phyloP scores from a whole-genome alignment of 2,113 vertebrate species.

The Hydrochoerus hydrochaeris region DNA sequence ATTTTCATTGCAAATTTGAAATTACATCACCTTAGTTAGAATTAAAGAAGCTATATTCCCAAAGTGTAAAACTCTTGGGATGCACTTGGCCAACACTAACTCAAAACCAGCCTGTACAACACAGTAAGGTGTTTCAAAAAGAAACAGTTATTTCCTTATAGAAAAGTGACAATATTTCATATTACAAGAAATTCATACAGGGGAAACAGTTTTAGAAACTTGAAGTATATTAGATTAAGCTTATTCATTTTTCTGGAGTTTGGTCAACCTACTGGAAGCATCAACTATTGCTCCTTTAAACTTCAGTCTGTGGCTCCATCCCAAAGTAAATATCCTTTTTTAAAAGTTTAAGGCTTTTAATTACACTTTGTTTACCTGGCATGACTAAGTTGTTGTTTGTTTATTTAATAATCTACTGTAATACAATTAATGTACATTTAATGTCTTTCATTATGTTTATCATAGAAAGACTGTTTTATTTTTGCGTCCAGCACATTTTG shows the following conservation, averaged over 20 bases:
- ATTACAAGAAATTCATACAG: neutral
- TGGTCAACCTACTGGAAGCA: neutral
- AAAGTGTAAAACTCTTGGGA: conserved; percentile 9
- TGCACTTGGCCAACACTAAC: neutral
- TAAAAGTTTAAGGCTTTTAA: conserved; percentile 24
- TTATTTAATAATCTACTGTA: neutral
- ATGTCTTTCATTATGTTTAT: neutral
- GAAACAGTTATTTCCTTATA: neutral
- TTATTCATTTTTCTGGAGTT: neutral
- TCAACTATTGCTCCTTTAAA: neutral
- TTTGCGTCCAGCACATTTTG: neutral
- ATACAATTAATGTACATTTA: neutral
- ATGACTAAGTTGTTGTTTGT: conserved; percentile 30
- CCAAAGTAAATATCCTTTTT: neutral
- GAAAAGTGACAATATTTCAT: neutral
- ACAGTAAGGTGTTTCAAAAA: neutral
- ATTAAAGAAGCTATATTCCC: neutral
- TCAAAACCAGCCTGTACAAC: neutral
- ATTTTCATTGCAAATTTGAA: conserved; percentile 12
- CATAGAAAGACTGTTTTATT: neutral
- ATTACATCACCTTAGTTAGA: neutral
- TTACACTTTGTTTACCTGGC: neutral
- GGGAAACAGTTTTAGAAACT: neutral
- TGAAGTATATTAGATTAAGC: neutral
- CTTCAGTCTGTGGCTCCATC: neutral